phyloP scores from a whole-genome alignment of 2,888 invertebrate genomes.

The Protonemura montana region DNA sequence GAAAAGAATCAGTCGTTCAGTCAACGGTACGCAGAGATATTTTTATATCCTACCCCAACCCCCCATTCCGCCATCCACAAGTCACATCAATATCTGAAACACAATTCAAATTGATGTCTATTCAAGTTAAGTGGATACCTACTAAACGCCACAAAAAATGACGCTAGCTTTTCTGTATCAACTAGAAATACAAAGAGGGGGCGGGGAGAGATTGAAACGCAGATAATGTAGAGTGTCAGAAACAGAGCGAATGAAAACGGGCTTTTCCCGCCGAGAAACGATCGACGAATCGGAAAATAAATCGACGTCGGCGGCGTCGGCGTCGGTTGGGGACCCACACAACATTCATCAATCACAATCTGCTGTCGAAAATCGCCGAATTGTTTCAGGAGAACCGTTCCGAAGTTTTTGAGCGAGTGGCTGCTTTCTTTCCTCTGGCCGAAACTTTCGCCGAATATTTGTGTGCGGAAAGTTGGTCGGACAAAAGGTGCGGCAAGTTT shows the following conservation, averaged over 20 bases:
- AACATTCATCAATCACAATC: neutral
- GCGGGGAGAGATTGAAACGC: neutral
- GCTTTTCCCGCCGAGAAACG: neutral
- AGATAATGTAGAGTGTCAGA: neutral
- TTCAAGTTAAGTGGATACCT: no score
- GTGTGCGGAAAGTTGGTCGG: neutral
- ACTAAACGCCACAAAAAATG: neutral
- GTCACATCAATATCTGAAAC: slow-evolving; percentile 2
- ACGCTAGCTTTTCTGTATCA: neutral
- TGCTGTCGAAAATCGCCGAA: neutral
- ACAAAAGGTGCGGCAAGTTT: no score
- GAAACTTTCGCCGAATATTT: neutral
- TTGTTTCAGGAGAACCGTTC: neutral
- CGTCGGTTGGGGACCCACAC: neutral
- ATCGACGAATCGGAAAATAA: neutral
- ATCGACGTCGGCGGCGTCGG: neutral
- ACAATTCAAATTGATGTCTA: slow-evolving; percentile 25
- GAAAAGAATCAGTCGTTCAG: no score
- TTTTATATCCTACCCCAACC: no score
- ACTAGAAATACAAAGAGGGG: neutral
- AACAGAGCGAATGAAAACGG: neutral
- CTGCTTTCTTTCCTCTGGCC: neutral
- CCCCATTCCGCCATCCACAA: neutral
- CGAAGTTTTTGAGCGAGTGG: neutral
- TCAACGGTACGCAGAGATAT: no score